Evolutionary conservation across 2,888 invertebrate species (phyloP), one percentile per base, ranked within the genome.

Genomic region (Drosophila limbata): DNA sequence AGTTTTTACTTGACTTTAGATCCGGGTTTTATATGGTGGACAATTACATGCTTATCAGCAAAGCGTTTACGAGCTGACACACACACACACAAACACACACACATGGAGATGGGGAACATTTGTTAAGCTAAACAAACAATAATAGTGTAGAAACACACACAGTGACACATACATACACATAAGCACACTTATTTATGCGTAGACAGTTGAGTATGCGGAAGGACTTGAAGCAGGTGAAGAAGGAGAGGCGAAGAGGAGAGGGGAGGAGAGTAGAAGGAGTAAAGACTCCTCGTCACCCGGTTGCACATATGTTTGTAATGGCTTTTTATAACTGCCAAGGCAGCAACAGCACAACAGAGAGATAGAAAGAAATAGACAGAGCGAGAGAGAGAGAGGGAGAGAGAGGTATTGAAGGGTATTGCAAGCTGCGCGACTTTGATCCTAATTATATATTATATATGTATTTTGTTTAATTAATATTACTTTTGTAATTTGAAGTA

Each of bases 251-350:
- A 8, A 31, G 19, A 25, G 47, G 44, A 5, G n/a, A 19, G 17
- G 15, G 2, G 28, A 2, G 8, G 15, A 15, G 17, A 17, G 35
- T 3, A 37, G 51, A 4, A 2, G 13, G 15, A 33, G 37, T 10
- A 28, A 28, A 11, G 25, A 2, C 35, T 21, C 42, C 37, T 19
- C 37, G 45, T 10, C 53, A 56, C 42, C 62, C 56, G 40, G 40
- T 79, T 55, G 61, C 81, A 89, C 89, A 85, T 88, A 85, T 85
- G 85, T 70, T 89, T 83, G 73, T 89, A 85, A 85, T 89, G 88
- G 78, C 69, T 69, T 78, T 86, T 89, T 80, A 70, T 85, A 83
- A 85, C 85, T 67, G 86, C 80, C 85, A 64, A 15, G 11, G 6
- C 28, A 39, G 13, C 13, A 19, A 13, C 3, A 28, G 10, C 0